Conservation (phyloP, 2,797 vertebrate species). For the Hephaestus fuliginosus region DNA sequence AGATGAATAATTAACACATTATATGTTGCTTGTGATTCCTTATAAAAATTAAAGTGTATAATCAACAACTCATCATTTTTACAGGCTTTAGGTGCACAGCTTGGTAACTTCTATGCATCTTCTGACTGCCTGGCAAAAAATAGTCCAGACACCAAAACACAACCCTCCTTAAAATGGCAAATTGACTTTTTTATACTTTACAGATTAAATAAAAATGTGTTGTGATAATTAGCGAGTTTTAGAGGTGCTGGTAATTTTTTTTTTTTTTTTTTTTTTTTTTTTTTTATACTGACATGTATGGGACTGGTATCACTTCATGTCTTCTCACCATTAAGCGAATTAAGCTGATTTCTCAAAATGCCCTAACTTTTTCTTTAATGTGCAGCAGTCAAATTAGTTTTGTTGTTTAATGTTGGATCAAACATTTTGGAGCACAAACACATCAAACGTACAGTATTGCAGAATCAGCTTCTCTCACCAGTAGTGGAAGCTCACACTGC, state of each 20-base stretch:
- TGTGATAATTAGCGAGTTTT: background rate
- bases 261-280: no score
- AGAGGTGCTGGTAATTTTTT: background rate
- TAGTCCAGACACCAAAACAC: background rate
- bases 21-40: background rate
- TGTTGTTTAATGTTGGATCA: background rate
- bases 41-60: background rate
- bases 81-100: background rate
- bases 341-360: background rate
- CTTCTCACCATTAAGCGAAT: background rate
- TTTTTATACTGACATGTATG: background rate
- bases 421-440: constrained; percentile 2
- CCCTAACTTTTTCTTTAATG: background rate
- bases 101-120: background rate
- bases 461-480: constrained; percentile 27
- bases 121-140: background rate
- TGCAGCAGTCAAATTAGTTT: background rate
- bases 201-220: background rate
- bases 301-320: background rate
- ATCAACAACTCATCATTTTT: background rate
- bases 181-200: background rate
- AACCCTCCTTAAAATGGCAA: background rate
- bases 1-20: background rate
- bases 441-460: constrained; percentile 9
- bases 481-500: constrained; percentile 16